A percentile compares a stretch with the other conserved stretches of the same genome.
phyloP scores from a whole-genome alignment of 2,888 invertebrate species.

The Enchytraeus crypticus region DNA sequence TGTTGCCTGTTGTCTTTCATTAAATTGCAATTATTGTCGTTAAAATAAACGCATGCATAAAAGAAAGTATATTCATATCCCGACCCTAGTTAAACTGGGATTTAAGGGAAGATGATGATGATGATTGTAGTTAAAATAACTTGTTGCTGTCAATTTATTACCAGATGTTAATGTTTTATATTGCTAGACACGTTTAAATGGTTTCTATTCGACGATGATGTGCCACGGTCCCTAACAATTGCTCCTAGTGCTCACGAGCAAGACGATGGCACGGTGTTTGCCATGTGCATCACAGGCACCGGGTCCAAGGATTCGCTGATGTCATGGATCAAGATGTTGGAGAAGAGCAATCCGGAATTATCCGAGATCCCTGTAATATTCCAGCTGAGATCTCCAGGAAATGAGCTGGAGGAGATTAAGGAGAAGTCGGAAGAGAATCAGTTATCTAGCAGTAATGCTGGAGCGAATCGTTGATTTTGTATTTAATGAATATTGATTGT shows the following conservation, averaged over 20 bases:
- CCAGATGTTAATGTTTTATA: too few relatives aligned
- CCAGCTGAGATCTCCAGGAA: conserved; percentile 46
- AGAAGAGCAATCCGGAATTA: conserved; percentile 65
- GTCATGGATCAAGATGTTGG: conserved; percentile 60
- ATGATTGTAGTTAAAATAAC: too few relatives aligned
- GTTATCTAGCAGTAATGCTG: neutral
- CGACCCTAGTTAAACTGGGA: too few relatives aligned
- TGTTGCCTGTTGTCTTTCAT: too few relatives aligned
- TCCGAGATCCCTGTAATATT: conserved; percentile 74
- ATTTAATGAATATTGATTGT: too few relatives aligned
- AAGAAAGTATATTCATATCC: too few relatives aligned
- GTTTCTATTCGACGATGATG: conserved; percentile 30
- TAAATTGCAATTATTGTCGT: too few relatives aligned
- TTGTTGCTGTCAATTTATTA: too few relatives aligned
- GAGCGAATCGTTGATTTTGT: too few relatives aligned
- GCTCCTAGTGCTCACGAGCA: conserved; percentile 76
- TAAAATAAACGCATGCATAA: too few relatives aligned
- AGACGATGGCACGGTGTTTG: conserved; percentile 78
- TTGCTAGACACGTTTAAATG: conserved; percentile 25
- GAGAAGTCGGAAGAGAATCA: neutral
- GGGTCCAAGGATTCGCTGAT: conserved; percentile 74
- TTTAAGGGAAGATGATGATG: too few relatives aligned
- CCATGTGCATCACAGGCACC: conserved; percentile 81
- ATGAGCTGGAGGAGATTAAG: neutral
- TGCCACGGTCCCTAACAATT: conserved; percentile 33